A percentile compares a stretch with the other conserved stretches of the same genome.
These are phyloP conservation scores for Melipona bicolor DNA, from an alignment of 2,888 invertebrate species.

Conservation along the genomic window DNA sequence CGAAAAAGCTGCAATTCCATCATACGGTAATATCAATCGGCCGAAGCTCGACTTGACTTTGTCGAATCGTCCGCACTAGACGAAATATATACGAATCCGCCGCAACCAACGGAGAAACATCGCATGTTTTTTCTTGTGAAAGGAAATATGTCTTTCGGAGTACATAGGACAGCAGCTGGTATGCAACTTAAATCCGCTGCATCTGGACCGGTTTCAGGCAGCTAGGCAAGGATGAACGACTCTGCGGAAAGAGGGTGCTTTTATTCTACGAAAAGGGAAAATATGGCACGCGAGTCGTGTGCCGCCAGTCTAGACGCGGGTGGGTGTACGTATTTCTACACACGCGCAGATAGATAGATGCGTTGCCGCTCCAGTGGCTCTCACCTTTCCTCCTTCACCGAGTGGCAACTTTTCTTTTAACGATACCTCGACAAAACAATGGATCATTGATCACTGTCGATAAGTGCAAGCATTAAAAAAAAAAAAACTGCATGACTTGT, in stretches of 20 bases:
- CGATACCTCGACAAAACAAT: neutral
- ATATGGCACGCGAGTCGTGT: conserved; percentile 63
- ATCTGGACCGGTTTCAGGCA: conserved; percentile 66
- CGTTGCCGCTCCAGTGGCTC: conserved; percentile 42
- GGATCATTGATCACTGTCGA: neutral
- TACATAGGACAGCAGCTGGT: conserved; percentile 58
- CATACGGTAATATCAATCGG: neutral
- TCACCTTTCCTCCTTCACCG: conserved; percentile 9
- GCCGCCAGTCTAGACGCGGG: conserved; percentile 50
- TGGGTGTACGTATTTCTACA: conserved; percentile 54
- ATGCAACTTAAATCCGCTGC: conserved; percentile 66
- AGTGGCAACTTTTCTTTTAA: too few relatives aligned
- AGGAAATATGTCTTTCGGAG: conserved; percentile 44
- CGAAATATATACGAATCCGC: neutral
- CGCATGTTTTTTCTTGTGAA: conserved; percentile 22
- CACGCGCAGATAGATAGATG: conserved; percentile 37
- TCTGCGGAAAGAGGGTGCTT: conserved; percentile 54
- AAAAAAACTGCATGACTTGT: too few relatives aligned
- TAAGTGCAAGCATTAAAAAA: neutral
- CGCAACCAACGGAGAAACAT: neutral
- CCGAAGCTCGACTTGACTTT: too few relatives aligned
- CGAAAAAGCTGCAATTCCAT: neutral
- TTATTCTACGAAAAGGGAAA: conserved; percentile 53
- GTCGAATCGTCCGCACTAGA: neutral
- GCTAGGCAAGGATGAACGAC: conserved; percentile 49